phyloP scores from a whole-genome alignment of 2,797 vertebrate species.

The Typhlichthys subterraneus region DNA sequence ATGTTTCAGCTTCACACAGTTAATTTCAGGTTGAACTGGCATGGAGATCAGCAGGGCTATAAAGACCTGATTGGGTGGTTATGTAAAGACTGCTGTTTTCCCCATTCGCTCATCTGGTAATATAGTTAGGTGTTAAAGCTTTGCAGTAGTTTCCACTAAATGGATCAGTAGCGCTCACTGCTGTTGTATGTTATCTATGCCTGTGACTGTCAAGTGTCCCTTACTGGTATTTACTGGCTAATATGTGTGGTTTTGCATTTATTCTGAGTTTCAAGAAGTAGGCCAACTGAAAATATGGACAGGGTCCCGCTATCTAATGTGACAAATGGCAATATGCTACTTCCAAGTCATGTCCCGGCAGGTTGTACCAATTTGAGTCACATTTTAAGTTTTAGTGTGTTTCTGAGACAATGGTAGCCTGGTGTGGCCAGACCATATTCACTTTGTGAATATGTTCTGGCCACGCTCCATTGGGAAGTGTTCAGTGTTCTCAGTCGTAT shows the following conservation, averaged over 20 bases:
- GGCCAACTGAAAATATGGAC: no score
- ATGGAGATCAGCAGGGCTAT: no score
- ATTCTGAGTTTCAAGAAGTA: constrained; percentile 4
- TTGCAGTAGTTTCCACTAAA: constrained; percentile 23
- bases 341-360: background rate
- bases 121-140: constrained; percentile 38
- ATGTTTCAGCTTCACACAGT: no score
- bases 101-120: constrained; percentile 58
- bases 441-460: no score
- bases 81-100: constrained; percentile 30
- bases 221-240: constrained; percentile 10
- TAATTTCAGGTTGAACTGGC: no score
- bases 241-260: background rate
- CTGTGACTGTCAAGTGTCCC: constrained; percentile 25
- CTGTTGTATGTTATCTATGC: constrained; percentile 56
- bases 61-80: no score
- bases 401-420: no score
- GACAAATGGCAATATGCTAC: background rate
- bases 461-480: no score
- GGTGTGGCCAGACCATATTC: no score
- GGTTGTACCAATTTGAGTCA: no score
- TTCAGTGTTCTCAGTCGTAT: no score
- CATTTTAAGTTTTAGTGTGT: no score
- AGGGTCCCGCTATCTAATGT: background rate
- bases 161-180: constrained; percentile 40